Conservation (phyloP, 2,113 vertebrate species). For the Ariopsis seemanni region DNA sequence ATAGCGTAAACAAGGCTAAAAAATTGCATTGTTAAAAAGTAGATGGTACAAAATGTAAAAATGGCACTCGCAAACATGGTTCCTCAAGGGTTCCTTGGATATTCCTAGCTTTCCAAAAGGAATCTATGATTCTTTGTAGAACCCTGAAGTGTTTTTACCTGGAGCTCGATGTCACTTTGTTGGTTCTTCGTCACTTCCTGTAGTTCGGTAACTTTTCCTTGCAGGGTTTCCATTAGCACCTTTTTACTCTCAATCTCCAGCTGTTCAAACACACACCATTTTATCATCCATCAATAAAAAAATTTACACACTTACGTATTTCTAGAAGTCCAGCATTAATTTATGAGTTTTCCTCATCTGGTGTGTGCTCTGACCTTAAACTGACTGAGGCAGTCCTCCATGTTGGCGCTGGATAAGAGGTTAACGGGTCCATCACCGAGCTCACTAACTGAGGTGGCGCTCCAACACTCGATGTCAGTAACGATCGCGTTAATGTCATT, state of each 20-base stretch:
- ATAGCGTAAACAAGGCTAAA: neutral
- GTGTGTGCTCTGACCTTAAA: slow-evolving; percentile 80
- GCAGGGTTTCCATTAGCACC: slow-evolving; percentile 78
- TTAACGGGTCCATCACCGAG: slow-evolving; percentile 76
- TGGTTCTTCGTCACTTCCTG: slow-evolving; percentile 79
- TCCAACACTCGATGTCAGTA: slow-evolving; percentile 86
- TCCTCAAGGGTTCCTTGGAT: neutral
- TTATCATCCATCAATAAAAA: neutral
- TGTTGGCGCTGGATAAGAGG: slow-evolving; percentile 72
- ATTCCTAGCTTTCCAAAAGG: neutral
- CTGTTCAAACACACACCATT: slow-evolving; percentile 66
- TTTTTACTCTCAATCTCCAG: slow-evolving; percentile 82
- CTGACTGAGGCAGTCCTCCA: slow-evolving; percentile 75
- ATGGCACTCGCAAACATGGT: neutral
- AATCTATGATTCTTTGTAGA: neutral
- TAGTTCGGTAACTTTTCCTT: slow-evolving; percentile 82
- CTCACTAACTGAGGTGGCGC: slow-evolving; percentile 73
- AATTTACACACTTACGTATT: no score
- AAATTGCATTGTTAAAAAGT: no score
- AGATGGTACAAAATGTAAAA: no score
- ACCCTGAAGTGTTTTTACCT: slow-evolving; percentile 71
- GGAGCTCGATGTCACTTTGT: slow-evolving; percentile 85
- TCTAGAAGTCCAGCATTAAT: neutral
- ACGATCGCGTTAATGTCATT: slow-evolving; percentile 81
- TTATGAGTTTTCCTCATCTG: neutral